Percentiles rank a stretch among this genome's conserved stretches.
Evolutionary conservation across 2,888 invertebrate genomes (phyloP).

Genomic region (Emmelina monodactyla): DNA sequence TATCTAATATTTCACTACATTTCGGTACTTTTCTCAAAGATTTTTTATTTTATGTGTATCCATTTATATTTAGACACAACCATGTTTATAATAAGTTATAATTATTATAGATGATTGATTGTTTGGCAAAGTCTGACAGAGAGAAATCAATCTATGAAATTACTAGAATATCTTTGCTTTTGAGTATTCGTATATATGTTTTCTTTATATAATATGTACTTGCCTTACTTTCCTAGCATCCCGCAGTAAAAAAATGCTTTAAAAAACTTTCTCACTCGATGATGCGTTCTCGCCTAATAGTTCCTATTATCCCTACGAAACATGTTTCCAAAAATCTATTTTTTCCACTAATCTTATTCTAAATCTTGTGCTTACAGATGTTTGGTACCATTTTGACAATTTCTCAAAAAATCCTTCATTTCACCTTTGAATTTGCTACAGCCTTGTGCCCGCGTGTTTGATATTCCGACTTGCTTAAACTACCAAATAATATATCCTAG

Average conservation of each 20-base stretch:
- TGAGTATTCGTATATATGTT: neutral
- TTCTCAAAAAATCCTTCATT: slow-evolving; percentile 15
- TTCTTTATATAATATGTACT: slow-evolving; percentile 2
- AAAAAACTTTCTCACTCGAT: slow-evolving; percentile 44
- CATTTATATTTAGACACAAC: slow-evolving; percentile 60
- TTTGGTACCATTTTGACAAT: slow-evolving; percentile 29
- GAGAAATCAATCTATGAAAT: neutral
- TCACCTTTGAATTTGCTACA: slow-evolving; percentile 30
- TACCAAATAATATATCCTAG: slow-evolving; percentile 23
- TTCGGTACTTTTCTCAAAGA: slow-evolving; percentile 39
- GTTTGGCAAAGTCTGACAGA: too few relatives aligned
- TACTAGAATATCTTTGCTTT: neutral
- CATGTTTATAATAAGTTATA: slow-evolving; percentile 45
- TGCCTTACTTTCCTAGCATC: slow-evolving; percentile 24
- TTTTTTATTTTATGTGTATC: slow-evolving; percentile 38
- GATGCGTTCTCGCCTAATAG: slow-evolving; percentile 31
- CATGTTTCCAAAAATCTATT: slow-evolving; percentile 63
- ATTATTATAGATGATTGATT: slow-evolving; percentile 23
- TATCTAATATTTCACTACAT: slow-evolving; percentile 51
- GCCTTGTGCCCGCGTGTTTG: slow-evolving; percentile 58
- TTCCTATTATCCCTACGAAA: slow-evolving; percentile 47
- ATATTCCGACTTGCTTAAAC: slow-evolving; percentile 24
- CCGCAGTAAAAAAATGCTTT: slow-evolving; percentile 42
- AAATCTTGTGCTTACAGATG: slow-evolving; percentile 44
- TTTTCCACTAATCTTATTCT: slow-evolving; percentile 46